Conservation (phyloP, 2,113 vertebrate genomes). For the Centropristis striata region DNA sequence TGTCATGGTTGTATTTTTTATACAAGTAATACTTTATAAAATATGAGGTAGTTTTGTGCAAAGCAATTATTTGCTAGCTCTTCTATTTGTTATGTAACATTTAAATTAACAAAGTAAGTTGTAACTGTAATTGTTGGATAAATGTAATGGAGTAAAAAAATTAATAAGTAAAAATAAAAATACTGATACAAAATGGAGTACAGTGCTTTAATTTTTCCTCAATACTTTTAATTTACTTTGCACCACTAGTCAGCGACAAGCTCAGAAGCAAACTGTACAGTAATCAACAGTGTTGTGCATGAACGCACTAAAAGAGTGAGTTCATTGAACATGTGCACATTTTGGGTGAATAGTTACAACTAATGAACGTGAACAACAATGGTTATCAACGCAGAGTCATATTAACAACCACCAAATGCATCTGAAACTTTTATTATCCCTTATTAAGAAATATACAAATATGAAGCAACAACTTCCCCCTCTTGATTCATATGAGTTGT, state of each 20-base stretch:
- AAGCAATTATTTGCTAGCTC: not conserved
- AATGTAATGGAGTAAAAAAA: not conserved
- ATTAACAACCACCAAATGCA: conserved; percentile 5
- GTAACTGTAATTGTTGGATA: not conserved
- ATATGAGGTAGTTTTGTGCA: not conserved
- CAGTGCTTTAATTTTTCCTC: not conserved
- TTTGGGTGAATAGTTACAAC: too few species aligned
- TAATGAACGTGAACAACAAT: too few species aligned
- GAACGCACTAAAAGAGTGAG: too few species aligned
- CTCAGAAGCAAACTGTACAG: not conserved
- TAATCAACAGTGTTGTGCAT: too few species aligned
- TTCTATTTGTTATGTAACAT: not conserved
- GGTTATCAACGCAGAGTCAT: not conserved
- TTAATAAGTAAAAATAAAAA: not conserved
- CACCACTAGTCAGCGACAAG: not conserved
- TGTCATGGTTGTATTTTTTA: too few species aligned
- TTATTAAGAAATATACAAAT: conserved; percentile 23
- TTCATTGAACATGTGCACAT: too few species aligned
- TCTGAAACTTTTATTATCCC: conserved; percentile 8
- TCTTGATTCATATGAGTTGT: conserved; percentile 31
- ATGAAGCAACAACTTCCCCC: conserved; percentile 11
- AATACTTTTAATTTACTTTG: not conserved
- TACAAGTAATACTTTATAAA: not conserved
- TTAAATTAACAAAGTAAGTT: not conserved
- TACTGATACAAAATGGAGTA: not conserved